Conservation (phyloP, 2,113 vertebrate species). For the Pyrgilauda ruficollis region DNA sequence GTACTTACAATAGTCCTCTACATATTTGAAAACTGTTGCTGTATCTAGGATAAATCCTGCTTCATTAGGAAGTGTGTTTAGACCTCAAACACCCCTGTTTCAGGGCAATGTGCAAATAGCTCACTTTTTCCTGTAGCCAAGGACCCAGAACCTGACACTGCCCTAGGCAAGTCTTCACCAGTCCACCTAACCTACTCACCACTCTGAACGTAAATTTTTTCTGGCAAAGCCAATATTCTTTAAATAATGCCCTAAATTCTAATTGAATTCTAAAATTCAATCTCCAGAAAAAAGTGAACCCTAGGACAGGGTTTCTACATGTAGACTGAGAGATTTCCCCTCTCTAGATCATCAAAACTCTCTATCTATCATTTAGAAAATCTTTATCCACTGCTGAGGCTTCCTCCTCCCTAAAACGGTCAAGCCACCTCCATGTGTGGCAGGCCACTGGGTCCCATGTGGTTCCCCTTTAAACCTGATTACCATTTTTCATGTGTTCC, state of each 20-base stretch:
- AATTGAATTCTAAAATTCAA: background rate
- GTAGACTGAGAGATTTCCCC: background rate
- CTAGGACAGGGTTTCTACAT: background rate
- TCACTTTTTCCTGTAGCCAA: background rate
- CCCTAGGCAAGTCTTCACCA: background rate
- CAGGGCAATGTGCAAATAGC: background rate
- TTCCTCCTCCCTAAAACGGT: background rate
- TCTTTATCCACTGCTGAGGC: background rate
- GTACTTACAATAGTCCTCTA: background rate
- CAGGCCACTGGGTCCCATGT: no score
- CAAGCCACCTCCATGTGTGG: background rate
- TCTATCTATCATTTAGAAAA: background rate
- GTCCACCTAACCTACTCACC: background rate
- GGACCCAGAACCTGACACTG: background rate
- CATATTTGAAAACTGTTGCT: background rate
- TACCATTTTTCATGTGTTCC: background rate
- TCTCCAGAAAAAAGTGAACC: background rate
- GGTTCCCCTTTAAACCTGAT: background rate
- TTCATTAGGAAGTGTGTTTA: background rate
- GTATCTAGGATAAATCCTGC: background rate
- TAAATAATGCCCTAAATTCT: background rate
- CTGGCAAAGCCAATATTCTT: background rate
- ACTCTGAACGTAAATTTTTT: background rate
- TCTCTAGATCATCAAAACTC: background rate
- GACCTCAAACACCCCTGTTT: background rate